Base-by-base conservation (phyloP, 2,113 vertebrate species). In the Ameiurus melas region DNA sequence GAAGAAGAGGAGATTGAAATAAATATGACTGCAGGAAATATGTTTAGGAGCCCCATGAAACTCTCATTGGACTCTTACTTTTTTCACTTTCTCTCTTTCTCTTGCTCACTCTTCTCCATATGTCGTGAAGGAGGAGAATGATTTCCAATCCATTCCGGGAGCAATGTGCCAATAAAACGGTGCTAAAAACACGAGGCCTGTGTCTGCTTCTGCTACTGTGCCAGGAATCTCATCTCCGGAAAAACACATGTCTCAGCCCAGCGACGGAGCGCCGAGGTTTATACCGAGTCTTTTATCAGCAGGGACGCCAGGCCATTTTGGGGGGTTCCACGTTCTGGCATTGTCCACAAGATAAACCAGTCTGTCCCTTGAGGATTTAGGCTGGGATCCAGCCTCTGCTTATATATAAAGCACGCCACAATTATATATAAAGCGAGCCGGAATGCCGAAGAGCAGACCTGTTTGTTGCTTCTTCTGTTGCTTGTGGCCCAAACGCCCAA, bases 21-120 rank as follows among this genome's bases (percentile, higher is more conserved):
- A 92, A 93, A 93, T 93, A 92, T 91, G 91, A 89, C 90, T 90
- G 89, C 92, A 94, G 93, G 94, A 95, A 94, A 94, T 94, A 83
- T 92, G 86, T 93, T 91, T 90, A 93, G 89, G 85, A 93, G 89
- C 90, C 91, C 90, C 90, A 89, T 93, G 92, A 90, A 93, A 71
- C 86, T 89, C 88, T 90, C 86, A 89, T 83, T 80, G 88, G 92
- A 88, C 92, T 92, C 92, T 85, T 93, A 91, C 92, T 92, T 92
- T 84, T 78, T 75, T 68, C 20, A 33, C 47, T 77, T 60, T 78
- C 43, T 78, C 57, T 39, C 64, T 39, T 17, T 90, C 36, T 68
- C 30, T 77, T 17, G 30, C 75, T 66, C 47, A 64, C 64, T 55
- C 71, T 89, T 64, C 60, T 89, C 81, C 71, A 78, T 79, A 79